Evolutionary conservation across 2,888 invertebrate genomes (phyloP), one percentile per base, ranked within the genome.

Genomic region (Syritta pipiens): DNA sequence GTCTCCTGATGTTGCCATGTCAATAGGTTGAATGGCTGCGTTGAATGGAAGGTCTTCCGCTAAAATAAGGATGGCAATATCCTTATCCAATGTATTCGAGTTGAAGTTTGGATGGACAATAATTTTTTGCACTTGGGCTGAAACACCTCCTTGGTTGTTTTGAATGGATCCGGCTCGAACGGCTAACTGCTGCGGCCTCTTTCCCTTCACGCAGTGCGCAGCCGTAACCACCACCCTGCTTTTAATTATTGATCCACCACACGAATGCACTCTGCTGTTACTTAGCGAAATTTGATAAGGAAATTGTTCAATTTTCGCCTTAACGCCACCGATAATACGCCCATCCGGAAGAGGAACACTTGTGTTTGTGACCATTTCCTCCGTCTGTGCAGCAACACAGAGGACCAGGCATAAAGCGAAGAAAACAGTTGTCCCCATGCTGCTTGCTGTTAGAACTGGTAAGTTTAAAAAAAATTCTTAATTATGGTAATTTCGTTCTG

Each of bases 141-240:
- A 7, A 7, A 67, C 28, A 4, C 67, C 67, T 20, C 57, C 57
- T 2, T 7, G 19, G 48, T 67, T 57, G 20, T 46, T 19, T 5
- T 37, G 46, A 26, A 5, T 57, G 1, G 71, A 71, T 7, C 71
- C 71, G 1, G 71, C 71, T n/a, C 53, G 62, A 48, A 71, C 28
- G 28, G 35, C 10, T 17, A 67, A 24, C 22, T 10, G 1, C 20
- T 67, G 35, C 3, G 37, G 9, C 4, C 12, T 22, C 6, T 17
- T 60, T 4, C 26, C 28, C 7, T 7, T 9, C 12, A 71, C 62
- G 10, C 71, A 71, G 19, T 71, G 71, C 12, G 62, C 71, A 30
- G 71, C 71, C 2, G 62, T 71, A 5, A 63, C 32, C 2, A 71
- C 46, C 4, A 71, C 46, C 3, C 53, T 51, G 6, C 17, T 28